Evolutionary conservation across 2,113 vertebrate genomes (phyloP).

Genomic region (Trichechus manatus): DNA sequence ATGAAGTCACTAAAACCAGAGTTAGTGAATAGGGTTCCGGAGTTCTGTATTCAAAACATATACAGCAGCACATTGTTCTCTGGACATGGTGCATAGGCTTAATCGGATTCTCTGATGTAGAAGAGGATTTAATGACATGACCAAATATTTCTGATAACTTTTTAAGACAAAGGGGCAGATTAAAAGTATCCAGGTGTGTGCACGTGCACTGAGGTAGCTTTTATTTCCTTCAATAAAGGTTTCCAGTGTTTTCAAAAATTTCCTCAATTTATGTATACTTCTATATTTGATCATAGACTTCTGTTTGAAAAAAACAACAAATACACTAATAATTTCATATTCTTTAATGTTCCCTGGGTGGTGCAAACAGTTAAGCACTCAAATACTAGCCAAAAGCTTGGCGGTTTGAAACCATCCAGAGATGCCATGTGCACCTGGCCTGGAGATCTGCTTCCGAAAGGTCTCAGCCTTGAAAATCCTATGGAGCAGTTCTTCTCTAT

Average conservation of each 20-base stretch:
- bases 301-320: not conserved
- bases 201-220: not conserved
- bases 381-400: not conserved
- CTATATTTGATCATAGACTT: not conserved
- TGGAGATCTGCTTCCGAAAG: not conserved
- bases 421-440: not conserved
- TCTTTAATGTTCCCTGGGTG: not conserved
- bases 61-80: not conserved
- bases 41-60: not conserved
- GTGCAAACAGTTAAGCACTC: not conserved
- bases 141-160: not conserved
- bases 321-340: slow-evolving; percentile 21
- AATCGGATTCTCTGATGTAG: not conserved
- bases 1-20: not conserved
- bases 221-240: not conserved
- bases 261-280: not conserved
- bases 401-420: not conserved
- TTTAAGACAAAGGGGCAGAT: slow-evolving; percentile 29
- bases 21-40: not conserved
- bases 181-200: not conserved
- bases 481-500: not conserved
- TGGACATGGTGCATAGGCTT: not conserved
- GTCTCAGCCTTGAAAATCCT: not conserved
- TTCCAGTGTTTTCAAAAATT: not conserved
- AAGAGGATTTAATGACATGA: slow-evolving; percentile 16